Percentiles rank a stretch among this genome's conserved stretches.
Conservation (phyloP, 2,888 invertebrate species). For the Scaptodrosophila latifasciaeformis region DNA sequence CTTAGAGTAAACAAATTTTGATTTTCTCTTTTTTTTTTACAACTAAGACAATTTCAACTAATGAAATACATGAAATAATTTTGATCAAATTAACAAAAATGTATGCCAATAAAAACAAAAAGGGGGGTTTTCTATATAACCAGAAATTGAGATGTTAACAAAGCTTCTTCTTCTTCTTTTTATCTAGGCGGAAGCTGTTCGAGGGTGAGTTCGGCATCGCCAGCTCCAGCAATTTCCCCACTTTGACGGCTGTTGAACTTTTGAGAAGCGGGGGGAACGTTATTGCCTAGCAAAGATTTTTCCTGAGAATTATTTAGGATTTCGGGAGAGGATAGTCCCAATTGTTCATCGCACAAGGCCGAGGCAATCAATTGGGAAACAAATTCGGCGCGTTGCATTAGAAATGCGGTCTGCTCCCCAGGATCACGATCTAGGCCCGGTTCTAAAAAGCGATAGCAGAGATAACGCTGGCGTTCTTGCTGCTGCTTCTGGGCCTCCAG, state of each 20-base stretch:
- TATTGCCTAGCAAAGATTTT: too few relatives aligned
- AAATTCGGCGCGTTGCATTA: slow-evolving; percentile 45
- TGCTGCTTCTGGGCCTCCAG: slow-evolving; percentile 13
- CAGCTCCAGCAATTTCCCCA: slow-evolving; percentile 37
- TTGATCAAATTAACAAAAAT: too few relatives aligned
- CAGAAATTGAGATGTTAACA: too few relatives aligned
- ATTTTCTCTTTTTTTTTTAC: too few relatives aligned
- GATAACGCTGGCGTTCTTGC: slow-evolving; percentile 35
- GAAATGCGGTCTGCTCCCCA: slow-evolving; percentile 28
- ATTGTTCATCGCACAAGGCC: slow-evolving; percentile 43
- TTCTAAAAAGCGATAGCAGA: slow-evolving; percentile 36
- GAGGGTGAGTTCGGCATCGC: slow-evolving; percentile 29
- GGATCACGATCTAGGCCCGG: not conserved
- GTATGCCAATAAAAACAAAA: too few relatives aligned
- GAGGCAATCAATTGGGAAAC: slow-evolving; percentile 48
- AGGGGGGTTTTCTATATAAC: too few relatives aligned
- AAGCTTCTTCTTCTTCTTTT: too few relatives aligned
- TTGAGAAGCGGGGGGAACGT: too few relatives aligned
- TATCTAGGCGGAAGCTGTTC: slow-evolving; percentile 17
- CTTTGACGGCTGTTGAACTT: not conserved
- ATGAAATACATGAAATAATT: too few relatives aligned
- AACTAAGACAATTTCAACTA: too few relatives aligned
- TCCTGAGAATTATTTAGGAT: too few relatives aligned
- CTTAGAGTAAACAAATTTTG: too few relatives aligned
- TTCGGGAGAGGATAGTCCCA: slow-evolving; percentile 4